These are phyloP conservation scores for Hycleus phaleratus DNA, from an alignment of 1,140 invertebrate species.

Conservation along the genomic window DNA sequence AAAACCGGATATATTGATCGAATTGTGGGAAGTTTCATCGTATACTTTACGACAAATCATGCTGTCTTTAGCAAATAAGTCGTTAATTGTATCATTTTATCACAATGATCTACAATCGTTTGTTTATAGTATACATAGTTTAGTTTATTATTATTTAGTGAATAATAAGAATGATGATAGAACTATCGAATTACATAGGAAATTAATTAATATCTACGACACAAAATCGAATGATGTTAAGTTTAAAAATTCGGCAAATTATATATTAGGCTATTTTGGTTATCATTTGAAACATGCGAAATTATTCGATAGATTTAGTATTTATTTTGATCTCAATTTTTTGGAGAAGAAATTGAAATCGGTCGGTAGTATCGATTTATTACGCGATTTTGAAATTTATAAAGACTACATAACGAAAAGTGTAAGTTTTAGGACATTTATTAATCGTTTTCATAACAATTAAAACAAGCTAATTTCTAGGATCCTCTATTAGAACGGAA, in stretches of 20 bases:
- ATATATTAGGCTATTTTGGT: slow-evolving; percentile 40
- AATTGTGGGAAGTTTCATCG: slow-evolving; percentile 29
- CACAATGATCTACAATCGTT: slow-evolving; percentile 30
- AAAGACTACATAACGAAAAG: slow-evolving; percentile 29
- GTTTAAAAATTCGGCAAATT: slow-evolving; percentile 35
- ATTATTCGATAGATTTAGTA: slow-evolving; percentile 29
- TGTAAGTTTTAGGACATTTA: slow-evolving; percentile 5
- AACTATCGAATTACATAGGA: slow-evolving; percentile 29
- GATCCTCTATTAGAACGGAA: slow-evolving; percentile 5
- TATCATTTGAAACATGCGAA: slow-evolving; percentile 40
- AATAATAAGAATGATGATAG: slow-evolving; percentile 7
- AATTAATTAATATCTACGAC: slow-evolving; percentile 33
- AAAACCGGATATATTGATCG: slow-evolving; percentile 35
- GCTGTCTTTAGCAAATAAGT: slow-evolving; percentile 38
- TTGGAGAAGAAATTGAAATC: slow-evolving; percentile 38
- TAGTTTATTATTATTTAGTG: slow-evolving; percentile 36
- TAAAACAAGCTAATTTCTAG: not conserved
- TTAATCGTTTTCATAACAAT: not conserved
- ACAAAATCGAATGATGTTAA: slow-evolving; percentile 30
- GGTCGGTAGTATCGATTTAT: slow-evolving; percentile 37
- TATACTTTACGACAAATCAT: slow-evolving; percentile 40
- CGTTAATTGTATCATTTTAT: slow-evolving; percentile 34
- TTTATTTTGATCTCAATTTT: slow-evolving; percentile 40
- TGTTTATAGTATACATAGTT: slow-evolving; percentile 40
- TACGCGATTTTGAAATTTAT: slow-evolving; percentile 39